Evolutionary conservation across 1,140 invertebrate species (phyloP), one percentile per base, ranked within the genome.

Genomic region (Spodoptera litura): DNA sequence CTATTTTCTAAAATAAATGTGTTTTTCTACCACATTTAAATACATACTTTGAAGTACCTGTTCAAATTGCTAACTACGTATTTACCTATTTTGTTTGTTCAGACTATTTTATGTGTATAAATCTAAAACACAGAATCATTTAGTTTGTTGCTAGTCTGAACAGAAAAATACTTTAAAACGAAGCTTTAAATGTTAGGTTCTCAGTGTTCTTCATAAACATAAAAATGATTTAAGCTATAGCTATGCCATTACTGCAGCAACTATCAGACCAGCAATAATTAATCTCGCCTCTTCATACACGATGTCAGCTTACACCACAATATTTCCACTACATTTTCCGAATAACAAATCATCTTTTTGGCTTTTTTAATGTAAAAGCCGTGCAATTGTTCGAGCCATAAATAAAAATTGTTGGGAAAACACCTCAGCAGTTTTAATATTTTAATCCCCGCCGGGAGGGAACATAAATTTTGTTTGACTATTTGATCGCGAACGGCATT

Each of bases 381-480:
- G 85, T 83, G 80, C 71, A 90, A 87, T 90, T 90, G 84, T 88
- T 87, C 82, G 70, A 59, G 82, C 88, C 80, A 84, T 89, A 91
- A 91, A 91, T 90, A 88, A 89, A 88, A 90, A 88, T 85, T 85
- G 87, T 85, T 84, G 81, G 85, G 84, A 87, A 85, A 90, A 91
- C 88, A 90, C 86, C 88, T 92, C 90, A 90, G 90, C 89, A 88
- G 83, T 90, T 89, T 91, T 91, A 90, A 91, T 91, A 91, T 90
- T 91, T 92, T 92, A 89, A 91, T 89, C 86, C 85, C 72, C 79
- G 80, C 20, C 76, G 64, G 75, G 83, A 38, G 79, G 77, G 83
- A 87, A 79, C 87, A 89, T 91, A 91, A 90, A 91, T 90, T 87
- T 87, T 75, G 85, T 92, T 92, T 89, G 86, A 85, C 83, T 88